A percentile compares a stretch with the other conserved stretches of the same genome.
Conservation (phyloP, 2,797 vertebrate genomes). For the Malurus splendens region DNA sequence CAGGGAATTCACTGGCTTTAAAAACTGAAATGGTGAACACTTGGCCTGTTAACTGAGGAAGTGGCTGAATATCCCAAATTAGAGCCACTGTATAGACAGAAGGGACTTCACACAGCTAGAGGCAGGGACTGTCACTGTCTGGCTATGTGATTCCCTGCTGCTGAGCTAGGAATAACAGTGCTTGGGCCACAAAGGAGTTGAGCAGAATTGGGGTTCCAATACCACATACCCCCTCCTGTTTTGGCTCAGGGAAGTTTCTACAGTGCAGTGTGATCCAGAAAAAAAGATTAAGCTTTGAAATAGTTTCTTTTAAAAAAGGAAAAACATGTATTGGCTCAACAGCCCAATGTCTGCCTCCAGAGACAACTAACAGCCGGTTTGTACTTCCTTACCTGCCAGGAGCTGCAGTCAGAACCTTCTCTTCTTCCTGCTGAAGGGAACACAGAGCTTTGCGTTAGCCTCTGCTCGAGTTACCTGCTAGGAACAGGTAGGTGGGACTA, state of each 20-base stretch:
- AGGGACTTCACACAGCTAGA: neutral
- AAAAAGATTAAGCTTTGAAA: neutral
- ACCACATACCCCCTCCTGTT: neutral
- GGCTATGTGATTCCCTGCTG: neutral
- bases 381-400: neutral
- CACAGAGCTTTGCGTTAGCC: neutral
- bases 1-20: neutral
- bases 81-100: neutral
- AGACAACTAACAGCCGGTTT: neutral
- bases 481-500: neutral
- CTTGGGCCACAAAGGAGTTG: neutral
- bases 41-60: neutral
- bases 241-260: neutral
- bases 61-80: neutral
- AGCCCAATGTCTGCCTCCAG: neutral
- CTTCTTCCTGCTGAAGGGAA: constrained; percentile 8
- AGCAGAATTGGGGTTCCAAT: neutral
- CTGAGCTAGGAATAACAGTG: neutral
- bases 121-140: neutral
- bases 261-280: neutral
- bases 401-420: neutral
- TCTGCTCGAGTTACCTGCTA: neutral
- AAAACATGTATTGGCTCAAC: neutral
- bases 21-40: neutral
- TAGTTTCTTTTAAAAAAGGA: neutral